Evolutionary conservation across 64 coral and sea anemone genomes (phyloP).

Genomic region (Porites lutea): DNA sequence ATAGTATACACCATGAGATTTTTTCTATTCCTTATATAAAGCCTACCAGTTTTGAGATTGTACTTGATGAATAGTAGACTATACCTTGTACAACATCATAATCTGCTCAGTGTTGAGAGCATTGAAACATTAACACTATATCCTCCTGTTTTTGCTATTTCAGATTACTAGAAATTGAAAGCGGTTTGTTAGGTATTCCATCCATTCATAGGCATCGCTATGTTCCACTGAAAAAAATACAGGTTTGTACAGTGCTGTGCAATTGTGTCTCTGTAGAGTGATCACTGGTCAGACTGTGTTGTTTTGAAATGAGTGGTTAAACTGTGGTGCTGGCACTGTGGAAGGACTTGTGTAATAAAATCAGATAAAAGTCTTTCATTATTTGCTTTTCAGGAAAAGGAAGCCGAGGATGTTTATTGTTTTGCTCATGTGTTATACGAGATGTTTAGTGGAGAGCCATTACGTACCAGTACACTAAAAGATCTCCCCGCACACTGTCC

Average conservation of each 20-base stretch:
- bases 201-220: slow-evolving; percentile 92
- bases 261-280: not conserved
- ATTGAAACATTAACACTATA: too few species aligned
- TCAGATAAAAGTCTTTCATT: not conserved
- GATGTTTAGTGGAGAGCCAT: slow-evolving; percentile 88
- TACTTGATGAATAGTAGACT: too few species aligned
- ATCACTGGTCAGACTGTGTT: too few species aligned
- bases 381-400: slow-evolving; percentile 56
- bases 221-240: slow-evolving; percentile 94
- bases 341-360: not conserved
- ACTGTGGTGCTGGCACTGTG: not conserved
- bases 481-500: slow-evolving; percentile 89
- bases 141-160: not conserved
- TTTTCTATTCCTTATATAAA: not conserved
- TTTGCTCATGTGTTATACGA: slow-evolving; percentile 98
- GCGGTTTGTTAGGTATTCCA: slow-evolving; percentile 86
- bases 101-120: too few species aligned
- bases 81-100: too few species aligned
- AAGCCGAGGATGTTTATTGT: slow-evolving; percentile 93
- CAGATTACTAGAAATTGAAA: slow-evolving; percentile 97
- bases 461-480: slow-evolving; percentile 71
- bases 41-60: not conserved
- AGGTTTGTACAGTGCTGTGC: slow-evolving; percentile 29
- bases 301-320: too few species aligned
- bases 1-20: not conserved